Evolutionary conservation across 2,797 vertebrate genomes (phyloP), one percentile per base, ranked within the genome.

Genomic region (Pantherophis vulpinus): DNA sequence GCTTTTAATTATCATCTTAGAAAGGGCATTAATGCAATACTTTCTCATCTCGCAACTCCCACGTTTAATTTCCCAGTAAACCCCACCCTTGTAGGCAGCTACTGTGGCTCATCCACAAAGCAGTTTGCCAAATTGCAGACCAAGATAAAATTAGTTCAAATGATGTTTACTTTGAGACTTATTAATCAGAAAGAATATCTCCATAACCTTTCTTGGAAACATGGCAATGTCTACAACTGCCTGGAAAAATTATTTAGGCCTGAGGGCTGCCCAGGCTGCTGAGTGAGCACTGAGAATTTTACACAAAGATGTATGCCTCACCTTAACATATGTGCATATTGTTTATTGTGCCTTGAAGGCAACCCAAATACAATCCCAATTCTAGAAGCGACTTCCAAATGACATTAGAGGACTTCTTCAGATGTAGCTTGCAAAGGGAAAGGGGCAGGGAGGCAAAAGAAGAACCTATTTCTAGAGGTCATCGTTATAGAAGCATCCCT

Each of bases 1-100:
- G 42, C 61, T 93, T 83, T 61, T 95, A 94, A 95, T 96, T 94
- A 93, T 86, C 94, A 92, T 4, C 47, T 90, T 74, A 93, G 47
- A 92, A 94, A 92, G 55, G 93, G 87, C 42, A 93, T 88, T 63
- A 94, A 74, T 61, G 51, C 9, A 32, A 20, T 56, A 79, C 42
- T 92, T 93, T 70, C 70, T 87, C 89, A 87, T 42, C 70, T 92
- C 86, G 74, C 90, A 37, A 90, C 61, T 93, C 42, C 88, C 79
- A 88, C 91, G 11, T 91, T 63, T 7, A 86, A 47, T 87, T 0
- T 4, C 90, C 92, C 87, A 94, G 12, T 83, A 25, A 47, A 83
- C 14, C 9, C n/a, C 60, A 88, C 59, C 14, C 51, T 61, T 5
- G 5, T n/a, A 23, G 42, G 18, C 51, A 66, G 54, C 18, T 63